These are phyloP conservation scores for Bombus difficillimus DNA, from an alignment of 1,140 invertebrate species.

Conservation along the genomic window DNA sequence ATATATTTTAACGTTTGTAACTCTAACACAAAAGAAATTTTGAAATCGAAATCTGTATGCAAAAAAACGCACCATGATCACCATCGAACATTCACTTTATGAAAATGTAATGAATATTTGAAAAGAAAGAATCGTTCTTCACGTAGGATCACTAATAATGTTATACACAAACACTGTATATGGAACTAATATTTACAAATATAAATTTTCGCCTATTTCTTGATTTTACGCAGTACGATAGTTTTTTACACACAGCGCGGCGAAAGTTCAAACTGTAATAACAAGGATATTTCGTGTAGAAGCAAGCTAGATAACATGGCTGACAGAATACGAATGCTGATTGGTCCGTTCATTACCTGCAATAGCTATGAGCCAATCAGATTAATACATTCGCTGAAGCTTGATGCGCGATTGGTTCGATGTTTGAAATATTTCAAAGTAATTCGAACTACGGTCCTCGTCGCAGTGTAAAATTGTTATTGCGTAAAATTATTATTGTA, in stretches of 20 bases:
- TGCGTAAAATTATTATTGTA: no score
- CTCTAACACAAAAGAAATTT: neutral
- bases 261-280: neutral
- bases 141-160: neutral
- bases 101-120: neutral
- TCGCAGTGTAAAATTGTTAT: neutral
- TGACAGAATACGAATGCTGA: neutral
- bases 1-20: neutral
- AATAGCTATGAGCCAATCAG: neutral
- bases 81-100: neutral
- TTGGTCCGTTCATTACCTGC: neutral
- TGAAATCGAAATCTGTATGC: neutral
- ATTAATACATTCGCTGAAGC: neutral
- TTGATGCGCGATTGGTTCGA: neutral
- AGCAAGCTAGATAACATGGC: neutral
- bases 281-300: neutral
- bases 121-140: neutral
- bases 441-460: neutral
- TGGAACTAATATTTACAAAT: neutral
- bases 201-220: neutral
- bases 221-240: neutral
- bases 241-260: neutral
- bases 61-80: neutral
- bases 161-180: neutral
- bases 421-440: neutral